A percentile compares a stretch with the other conserved stretches of the same genome.
phyloP scores from a whole-genome alignment of 2,113 vertebrate genomes.

The Speoplatyrhinus poulsoni region DNA sequence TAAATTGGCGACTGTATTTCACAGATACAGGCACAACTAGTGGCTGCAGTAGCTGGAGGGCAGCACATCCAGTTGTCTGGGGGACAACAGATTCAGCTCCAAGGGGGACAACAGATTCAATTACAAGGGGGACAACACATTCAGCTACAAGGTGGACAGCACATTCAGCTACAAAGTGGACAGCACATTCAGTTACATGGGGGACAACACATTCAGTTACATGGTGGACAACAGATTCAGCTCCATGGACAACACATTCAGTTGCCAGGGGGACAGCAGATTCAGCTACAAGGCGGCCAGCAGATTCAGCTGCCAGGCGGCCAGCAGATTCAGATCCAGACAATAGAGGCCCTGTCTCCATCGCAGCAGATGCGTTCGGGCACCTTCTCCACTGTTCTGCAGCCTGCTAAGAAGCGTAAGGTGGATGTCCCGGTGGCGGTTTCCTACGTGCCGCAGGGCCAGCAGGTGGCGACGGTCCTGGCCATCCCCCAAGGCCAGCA shows the following conservation, averaged over 20 bases:
- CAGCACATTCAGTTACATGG: constrained; percentile 13
- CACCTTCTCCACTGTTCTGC: constrained; percentile 87
- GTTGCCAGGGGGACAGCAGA: neutral
- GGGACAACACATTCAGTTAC: constrained; percentile 8
- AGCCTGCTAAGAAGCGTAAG: constrained; percentile 98
- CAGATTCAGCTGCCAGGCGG: constrained; percentile 3
- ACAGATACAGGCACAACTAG: constrained; percentile 92
- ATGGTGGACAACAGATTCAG: constrained; percentile 7
- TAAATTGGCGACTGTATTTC: neutral
- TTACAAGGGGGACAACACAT: constrained; percentile 8
- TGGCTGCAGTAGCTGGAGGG: constrained; percentile 84
- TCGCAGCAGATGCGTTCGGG: constrained; percentile 81
- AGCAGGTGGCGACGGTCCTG: constrained; percentile 95
- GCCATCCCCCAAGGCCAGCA: constrained; percentile 97
- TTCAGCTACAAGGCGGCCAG: constrained; percentile 5
- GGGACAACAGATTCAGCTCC: constrained; percentile 8
- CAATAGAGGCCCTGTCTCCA: constrained; percentile 90
- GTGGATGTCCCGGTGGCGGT: constrained; percentile 96
- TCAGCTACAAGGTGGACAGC: constrained; percentile 4
- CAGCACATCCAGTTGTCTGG: neutral
- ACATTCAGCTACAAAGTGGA: constrained; percentile 12
- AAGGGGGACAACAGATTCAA: constrained; percentile 7
- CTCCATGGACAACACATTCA: constrained; percentile 7
- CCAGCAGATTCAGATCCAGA: constrained; percentile 93
- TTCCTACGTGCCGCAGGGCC: constrained; percentile 92